Evolutionary conservation across 2,888 invertebrate species (phyloP), one percentile per base, ranked within the genome.

Genomic region (Colletes collaris): DNA sequence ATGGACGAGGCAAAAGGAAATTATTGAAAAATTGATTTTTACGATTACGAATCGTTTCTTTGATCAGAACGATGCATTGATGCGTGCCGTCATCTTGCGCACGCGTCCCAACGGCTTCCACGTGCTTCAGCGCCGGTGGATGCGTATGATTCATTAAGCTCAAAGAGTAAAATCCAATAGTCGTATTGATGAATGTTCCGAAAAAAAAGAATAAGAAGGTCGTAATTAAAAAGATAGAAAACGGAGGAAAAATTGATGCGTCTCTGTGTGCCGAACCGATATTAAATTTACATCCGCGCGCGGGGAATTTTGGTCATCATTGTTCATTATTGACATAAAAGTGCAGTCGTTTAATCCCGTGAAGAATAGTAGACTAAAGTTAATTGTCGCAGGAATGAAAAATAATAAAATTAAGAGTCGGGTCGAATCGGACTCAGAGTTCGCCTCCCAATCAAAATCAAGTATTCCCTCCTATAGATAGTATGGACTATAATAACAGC

Each of bases 91-190:
- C 73, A 55, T 76, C 69, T 63, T 59, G 62, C 53, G 44, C 65
- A 49, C 60, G 49, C 65, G 46, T 50, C 35, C 56, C n/a, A 10
- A 3, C 35, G 44, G 44, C 44, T 27, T 27, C 49, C 50, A 35
- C 19, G n/a, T 55, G 55, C 62, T 66, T 50, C 58, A 19, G 35
- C 46, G 13, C 10, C 53, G 64, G 27, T 71, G 73, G 58, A 73
- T 66, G 64, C 53, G 67, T 78, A 67, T 73, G 79, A 79, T 81
- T 80, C 60, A 76, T 82, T 81, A 69, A 75, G 73, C 70, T 80
- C 84, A 80, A 83, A 84, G 83, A 84, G 81, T 63, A 70, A 85
- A 83, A 81, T 84, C 81, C 86, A 81, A 84, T 84, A 65, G 79
- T 59, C 56, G 59, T 77, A 70, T 82, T 70, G 80, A 80, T 82